Evolutionary conservation across 2,797 vertebrate genomes (phyloP).

Genomic region (Triplophysa yarkandensis): DNA sequence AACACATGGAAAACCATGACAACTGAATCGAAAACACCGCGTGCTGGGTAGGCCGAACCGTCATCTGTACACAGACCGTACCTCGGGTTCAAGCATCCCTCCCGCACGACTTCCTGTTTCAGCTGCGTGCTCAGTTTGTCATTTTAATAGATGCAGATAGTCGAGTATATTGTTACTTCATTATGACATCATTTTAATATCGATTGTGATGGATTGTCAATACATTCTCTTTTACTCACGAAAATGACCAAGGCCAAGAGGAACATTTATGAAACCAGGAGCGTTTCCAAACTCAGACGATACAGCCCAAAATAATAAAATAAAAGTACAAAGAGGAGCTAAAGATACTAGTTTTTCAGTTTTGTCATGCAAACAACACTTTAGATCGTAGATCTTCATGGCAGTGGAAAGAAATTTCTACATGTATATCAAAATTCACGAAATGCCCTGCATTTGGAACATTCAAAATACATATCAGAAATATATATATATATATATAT

Average conservation of each 20-base stretch:
- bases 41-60: slow-evolving; percentile 50
- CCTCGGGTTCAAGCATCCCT: slow-evolving; percentile 62
- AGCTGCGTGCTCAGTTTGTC: background rate
- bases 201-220: slow-evolving; percentile 80
- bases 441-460: slow-evolving; percentile 80
- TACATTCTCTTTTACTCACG: slow-evolving; percentile 76
- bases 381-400: slow-evolving; percentile 75
- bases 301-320: slow-evolving; percentile 62
- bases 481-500: no score
- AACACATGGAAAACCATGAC: slow-evolving; percentile 39
- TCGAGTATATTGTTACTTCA: slow-evolving; percentile 60
- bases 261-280: slow-evolving; percentile 71
- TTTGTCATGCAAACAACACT: slow-evolving; percentile 65
- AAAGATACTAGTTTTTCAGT: slow-evolving; percentile 57
- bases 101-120: background rate
- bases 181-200: slow-evolving; percentile 56
- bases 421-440: slow-evolving; percentile 76
- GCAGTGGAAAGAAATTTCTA: slow-evolving; percentile 75
- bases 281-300: slow-evolving; percentile 65
- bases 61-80: slow-evolving; percentile 68
- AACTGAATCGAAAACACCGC: background rate
- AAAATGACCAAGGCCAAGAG: slow-evolving; percentile 70
- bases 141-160: background rate
- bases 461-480: slow-evolving; percentile 76
- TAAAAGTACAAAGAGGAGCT: slow-evolving; percentile 60